Conservation (phyloP, 2,113 vertebrate species). For the Melanotaenia duboulayi region DNA sequence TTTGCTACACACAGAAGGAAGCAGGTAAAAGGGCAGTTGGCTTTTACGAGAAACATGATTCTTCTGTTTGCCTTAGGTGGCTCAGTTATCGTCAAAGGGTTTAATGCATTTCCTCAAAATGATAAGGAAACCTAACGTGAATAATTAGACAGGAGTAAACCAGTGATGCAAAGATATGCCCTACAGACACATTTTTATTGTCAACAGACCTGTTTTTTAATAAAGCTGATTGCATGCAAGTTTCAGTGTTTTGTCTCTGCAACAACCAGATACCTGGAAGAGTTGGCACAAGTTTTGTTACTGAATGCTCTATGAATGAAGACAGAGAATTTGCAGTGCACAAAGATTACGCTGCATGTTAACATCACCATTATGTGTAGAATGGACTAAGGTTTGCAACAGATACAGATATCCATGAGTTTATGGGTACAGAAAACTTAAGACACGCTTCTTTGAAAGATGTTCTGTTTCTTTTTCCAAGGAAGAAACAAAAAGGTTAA, state of each 20-base stretch:
- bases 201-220: too few relatives aligned
- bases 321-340: background rate
- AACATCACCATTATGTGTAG: background rate
- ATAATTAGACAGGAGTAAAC: background rate
- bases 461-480: too few relatives aligned
- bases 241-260: background rate
- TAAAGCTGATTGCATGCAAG: background rate
- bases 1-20: background rate
- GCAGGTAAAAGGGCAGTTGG: background rate
- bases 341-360: background rate
- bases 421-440: background rate
- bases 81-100: background rate
- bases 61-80: background rate
- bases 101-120: background rate
- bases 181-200: background rate
- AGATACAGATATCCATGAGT: background rate
- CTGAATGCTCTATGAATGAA: background rate
- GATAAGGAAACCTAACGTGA: conserved; percentile 37
- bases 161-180: background rate
- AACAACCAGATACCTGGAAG: background rate
- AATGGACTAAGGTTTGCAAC: background rate
- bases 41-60: background rate
- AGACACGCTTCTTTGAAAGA: background rate
- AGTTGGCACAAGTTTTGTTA: background rate
- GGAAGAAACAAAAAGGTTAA: too few relatives aligned